A percentile compares a stretch with the other conserved stretches of the same genome.
These are phyloP conservation scores for Drosophila colorata DNA, from an alignment of 2,888 invertebrate species.

Conservation along the genomic window DNA sequence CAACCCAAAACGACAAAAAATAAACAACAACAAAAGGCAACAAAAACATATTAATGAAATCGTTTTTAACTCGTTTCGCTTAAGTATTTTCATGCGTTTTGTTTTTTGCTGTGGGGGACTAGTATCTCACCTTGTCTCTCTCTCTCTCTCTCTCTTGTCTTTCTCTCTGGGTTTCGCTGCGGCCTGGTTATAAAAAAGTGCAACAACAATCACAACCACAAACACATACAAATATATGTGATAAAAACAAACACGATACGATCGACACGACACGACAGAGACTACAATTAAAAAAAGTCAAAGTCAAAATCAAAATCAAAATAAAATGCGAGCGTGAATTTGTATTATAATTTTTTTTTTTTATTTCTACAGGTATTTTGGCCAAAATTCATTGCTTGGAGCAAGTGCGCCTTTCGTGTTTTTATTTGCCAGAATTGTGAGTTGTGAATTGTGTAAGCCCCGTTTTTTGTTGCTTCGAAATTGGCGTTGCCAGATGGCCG, in stretches of 20 bases:
- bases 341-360: constrained; percentile 7
- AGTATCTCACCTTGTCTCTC: constrained; percentile 12
- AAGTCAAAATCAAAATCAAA: constrained; percentile 47
- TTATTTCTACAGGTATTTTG: constrained; percentile 33
- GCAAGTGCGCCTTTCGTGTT: constrained; percentile 53
- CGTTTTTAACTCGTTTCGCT: constrained; percentile 80
- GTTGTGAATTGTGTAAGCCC: constrained; percentile 38
- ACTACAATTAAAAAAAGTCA: constrained; percentile 38
- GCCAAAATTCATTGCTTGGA: constrained; percentile 20
- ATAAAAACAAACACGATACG: constrained; percentile 73
- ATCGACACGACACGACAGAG: constrained; percentile 56
- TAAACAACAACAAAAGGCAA: constrained; percentile 56
- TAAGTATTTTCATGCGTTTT: constrained; percentile 72
- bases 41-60: constrained; percentile 76
- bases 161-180: constrained; percentile 27
- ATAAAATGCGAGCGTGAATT: constrained; percentile 21
- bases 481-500: constrained; percentile 44
- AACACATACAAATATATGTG: constrained; percentile 57
- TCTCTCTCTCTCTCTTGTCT: constrained; percentile 14
- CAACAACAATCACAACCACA: constrained; percentile 63
- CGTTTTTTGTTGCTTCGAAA: constrained; percentile 2
- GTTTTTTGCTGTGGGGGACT: constrained; percentile 39
- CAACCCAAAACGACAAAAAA: constrained; percentile 42
- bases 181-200: constrained; percentile 70
- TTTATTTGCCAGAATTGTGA: constrained; percentile 27